Percentiles rank a stretch among this genome's conserved stretches.
These are phyloP conservation scores for Altica lythri DNA, from an alignment of 2,888 invertebrate species.

Conservation along the genomic window DNA sequence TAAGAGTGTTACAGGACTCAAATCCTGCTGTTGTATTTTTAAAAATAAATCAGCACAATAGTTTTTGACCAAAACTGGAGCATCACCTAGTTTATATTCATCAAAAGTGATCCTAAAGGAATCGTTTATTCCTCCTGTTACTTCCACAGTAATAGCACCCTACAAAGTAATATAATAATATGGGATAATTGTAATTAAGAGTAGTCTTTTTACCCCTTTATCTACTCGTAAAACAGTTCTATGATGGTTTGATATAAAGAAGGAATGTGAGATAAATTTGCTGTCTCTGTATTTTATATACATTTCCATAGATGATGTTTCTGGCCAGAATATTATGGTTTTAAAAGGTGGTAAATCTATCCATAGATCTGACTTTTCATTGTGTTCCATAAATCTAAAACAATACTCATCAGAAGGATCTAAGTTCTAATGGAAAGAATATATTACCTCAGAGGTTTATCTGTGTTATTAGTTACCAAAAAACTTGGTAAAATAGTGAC, in stretches of 20 bases:
- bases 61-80: slow-evolving; percentile 84
- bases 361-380: slow-evolving; percentile 84
- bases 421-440: too few relatives aligned
- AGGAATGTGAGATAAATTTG: slow-evolving; percentile 75
- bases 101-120: slow-evolving; percentile 78
- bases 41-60: slow-evolving; percentile 79
- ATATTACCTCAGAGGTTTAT: slow-evolving; percentile 56
- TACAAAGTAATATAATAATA: slow-evolving; percentile 49
- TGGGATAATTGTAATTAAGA: neutral
- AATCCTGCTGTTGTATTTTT: slow-evolving; percentile 71
- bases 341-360: slow-evolving; percentile 73
- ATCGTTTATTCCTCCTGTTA: slow-evolving; percentile 72
- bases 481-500: slow-evolving; percentile 81
- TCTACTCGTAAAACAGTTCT: slow-evolving; percentile 81
- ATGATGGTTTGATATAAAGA: slow-evolving; percentile 71
- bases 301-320: slow-evolving; percentile 79
- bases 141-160: slow-evolving; percentile 73
- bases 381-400: slow-evolving; percentile 81
- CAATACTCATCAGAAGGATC: too few relatives aligned
- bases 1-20: slow-evolving; percentile 71
- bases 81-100: slow-evolving; percentile 76
- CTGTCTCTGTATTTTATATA: slow-evolving; percentile 79
- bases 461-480: slow-evolving; percentile 74
- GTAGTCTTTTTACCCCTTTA: slow-evolving; percentile 68
- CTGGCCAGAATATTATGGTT: slow-evolving; percentile 80